Base-by-base conservation (phyloP, 1,140 invertebrate genomes). In the Antheraea pernyi region DNA sequence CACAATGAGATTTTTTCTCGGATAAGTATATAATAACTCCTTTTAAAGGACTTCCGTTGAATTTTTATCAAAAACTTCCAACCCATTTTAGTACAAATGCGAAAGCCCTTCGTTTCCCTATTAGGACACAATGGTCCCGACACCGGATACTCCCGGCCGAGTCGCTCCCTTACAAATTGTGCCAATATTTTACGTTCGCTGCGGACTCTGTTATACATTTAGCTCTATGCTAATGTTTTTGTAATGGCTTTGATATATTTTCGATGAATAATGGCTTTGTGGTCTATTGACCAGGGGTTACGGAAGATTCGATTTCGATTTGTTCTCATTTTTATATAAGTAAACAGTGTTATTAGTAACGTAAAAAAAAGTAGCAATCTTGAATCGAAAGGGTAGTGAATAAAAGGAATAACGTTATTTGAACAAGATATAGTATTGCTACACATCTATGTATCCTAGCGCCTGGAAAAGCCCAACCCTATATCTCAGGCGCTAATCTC, bases 231-330 rank as follows among this genome's bases (percentile, higher is more conserved):
- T 53, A 53, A 53, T 53, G 46, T 53, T 53, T 53, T 53, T 53
- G 46, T 53, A 53, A 53, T 53, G 46, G 46, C 46, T 53, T 53
- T 53, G 46, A 53, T 53, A 53, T 53, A 53, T 53, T 53, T 53
- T 53, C 11, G 46, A n/a, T 53, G 46, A 53, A 53, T 53, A 53
- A 53, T 53, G 46, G 46, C 46, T 53, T 53, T 6, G 46, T 53
- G 46, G 46, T 53, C 46, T 53, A 53, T 53, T 53, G 46, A 53
- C 11, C 46, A 11, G 46, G 11, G 46, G 46, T 53, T 53, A 53
- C 16, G 16, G 46, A 0, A 53, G 6, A 53, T 53, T 53, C 46
- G 16, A 42, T 42, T 10, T 42, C 7, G 39, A n/a, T 53, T n/a
- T 13, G 16, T 53, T n/a, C 46, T 16, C 46, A n/a, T 53, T 53